phyloP scores from a whole-genome alignment of 2,113 vertebrate species.

The Corapipo altera region DNA sequence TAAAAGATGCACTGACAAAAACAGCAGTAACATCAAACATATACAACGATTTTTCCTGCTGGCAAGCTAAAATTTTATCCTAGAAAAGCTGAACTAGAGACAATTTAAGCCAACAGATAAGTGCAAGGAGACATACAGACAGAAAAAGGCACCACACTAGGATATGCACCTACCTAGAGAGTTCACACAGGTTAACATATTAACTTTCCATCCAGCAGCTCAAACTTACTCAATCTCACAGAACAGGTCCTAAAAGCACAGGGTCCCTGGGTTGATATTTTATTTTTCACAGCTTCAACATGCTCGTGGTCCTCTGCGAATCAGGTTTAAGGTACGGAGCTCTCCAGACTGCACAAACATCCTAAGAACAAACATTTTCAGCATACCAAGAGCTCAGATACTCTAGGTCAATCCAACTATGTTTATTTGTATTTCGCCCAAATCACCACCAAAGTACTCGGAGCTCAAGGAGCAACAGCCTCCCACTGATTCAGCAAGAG shows the following conservation, averaged over 20 bases:
- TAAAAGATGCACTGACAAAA: not conserved
- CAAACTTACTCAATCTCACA: not conserved
- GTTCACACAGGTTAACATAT: not conserved
- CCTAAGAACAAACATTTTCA: constrained; percentile 53
- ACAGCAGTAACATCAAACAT: not conserved
- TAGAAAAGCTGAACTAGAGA: not conserved
- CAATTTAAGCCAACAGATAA: not conserved
- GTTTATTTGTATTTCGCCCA: constrained; percentile 39
- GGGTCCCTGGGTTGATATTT: not conserved
- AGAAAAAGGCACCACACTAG: not conserved
- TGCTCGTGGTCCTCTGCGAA: not conserved
- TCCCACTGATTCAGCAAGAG: constrained; percentile 36
- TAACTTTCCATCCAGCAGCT: not conserved
- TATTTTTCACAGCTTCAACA: constrained; percentile 11
- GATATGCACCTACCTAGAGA: not conserved
- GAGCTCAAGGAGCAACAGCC: constrained; percentile 19
- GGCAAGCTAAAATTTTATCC: not conserved
- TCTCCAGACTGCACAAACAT: constrained; percentile 48
- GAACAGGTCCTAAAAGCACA: not conserved
- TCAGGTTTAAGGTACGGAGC: not conserved
- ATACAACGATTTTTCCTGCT: not conserved
- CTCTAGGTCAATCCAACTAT: not conserved
- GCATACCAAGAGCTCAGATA: constrained; percentile 56
- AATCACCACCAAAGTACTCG: not conserved
- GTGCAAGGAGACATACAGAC: not conserved